A percentile compares a stretch with the other conserved stretches of the same genome.
These are phyloP conservation scores for Eurystomus gularis DNA, from an alignment of 2,113 vertebrate genomes.

Conservation along the genomic window DNA sequence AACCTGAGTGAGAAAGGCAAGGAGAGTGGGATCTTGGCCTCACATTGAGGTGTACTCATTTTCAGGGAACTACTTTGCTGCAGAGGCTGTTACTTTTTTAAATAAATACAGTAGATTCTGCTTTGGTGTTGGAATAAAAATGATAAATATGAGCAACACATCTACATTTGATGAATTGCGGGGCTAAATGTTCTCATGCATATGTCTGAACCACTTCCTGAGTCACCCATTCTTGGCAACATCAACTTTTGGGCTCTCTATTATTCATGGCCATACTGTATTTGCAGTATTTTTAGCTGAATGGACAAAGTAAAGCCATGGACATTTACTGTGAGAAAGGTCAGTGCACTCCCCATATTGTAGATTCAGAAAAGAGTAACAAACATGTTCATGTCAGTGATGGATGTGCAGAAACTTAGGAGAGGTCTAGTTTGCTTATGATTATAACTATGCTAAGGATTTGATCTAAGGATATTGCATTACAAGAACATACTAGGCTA, in stretches of 20 bases:
- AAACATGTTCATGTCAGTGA: neutral
- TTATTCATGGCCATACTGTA: conserved; percentile 49
- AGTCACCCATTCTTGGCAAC: conserved; percentile 59
- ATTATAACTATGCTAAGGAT: neutral
- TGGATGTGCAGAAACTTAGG: neutral
- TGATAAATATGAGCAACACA: conserved; percentile 24
- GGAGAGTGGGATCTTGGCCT: neutral
- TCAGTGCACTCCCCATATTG: neutral
- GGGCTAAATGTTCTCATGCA: conserved; percentile 55
- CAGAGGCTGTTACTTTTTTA: neutral
- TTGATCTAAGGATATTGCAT: neutral
- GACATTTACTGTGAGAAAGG: conserved; percentile 14
- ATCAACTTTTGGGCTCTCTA: conserved; percentile 35
- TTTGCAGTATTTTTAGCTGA: conserved; percentile 33
- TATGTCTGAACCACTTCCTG: conserved; percentile 60
- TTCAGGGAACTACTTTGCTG: neutral
- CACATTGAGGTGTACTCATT: neutral
- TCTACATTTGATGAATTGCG: conserved; percentile 38
- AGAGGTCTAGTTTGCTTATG: neutral
- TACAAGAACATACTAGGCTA: neutral
- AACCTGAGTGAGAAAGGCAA: neutral
- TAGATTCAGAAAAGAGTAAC: neutral
- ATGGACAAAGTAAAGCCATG: neutral
- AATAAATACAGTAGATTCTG: neutral
- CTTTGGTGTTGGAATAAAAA: conserved; percentile 28